A percentile compares a stretch with the other conserved stretches of the same genome.
These are phyloP conservation scores for Aegotheles bennettii DNA, from an alignment of 2,113 vertebrate genomes.

Conservation along the genomic window DNA sequence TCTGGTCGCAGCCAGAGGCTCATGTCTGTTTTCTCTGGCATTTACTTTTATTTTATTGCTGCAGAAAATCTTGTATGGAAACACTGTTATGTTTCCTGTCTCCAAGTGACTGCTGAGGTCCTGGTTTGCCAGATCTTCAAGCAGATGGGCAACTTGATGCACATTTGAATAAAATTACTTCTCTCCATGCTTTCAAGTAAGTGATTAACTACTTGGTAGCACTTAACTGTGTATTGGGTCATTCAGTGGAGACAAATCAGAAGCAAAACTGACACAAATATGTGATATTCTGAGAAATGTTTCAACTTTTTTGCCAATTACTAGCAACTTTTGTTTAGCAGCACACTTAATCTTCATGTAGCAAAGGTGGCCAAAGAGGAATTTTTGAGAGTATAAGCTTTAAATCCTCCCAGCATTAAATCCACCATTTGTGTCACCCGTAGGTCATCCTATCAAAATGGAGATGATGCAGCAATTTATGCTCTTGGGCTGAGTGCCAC, in stretches of 20 bases:
- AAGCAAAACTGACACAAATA: not conserved
- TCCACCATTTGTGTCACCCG: not conserved
- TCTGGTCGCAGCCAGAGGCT: not conserved
- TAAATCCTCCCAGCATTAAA: not conserved
- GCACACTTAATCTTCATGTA: not conserved
- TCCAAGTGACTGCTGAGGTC: not conserved
- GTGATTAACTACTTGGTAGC: not conserved
- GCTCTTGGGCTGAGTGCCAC: not conserved
- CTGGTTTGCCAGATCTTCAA: not conserved
- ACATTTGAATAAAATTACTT: not conserved
- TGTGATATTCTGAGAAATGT: not conserved
- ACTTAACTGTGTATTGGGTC: not conserved
- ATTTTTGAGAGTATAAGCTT: not conserved
- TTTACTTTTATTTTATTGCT: not conserved
- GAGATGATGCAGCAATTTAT: not conserved
- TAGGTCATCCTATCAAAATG: not conserved
- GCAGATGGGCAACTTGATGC: not conserved
- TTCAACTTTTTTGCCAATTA: not conserved
- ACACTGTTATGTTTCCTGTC: fast-evolving
- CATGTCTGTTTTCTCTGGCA: fast-evolving
- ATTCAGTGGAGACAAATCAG: not conserved
- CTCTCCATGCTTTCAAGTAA: not conserved
- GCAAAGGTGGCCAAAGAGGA: not conserved
- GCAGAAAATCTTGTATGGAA: not conserved
- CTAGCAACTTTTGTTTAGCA: not conserved